phyloP scores from a whole-genome alignment of 2,797 vertebrate genomes.

The Spondyliosoma cantharus region DNA sequence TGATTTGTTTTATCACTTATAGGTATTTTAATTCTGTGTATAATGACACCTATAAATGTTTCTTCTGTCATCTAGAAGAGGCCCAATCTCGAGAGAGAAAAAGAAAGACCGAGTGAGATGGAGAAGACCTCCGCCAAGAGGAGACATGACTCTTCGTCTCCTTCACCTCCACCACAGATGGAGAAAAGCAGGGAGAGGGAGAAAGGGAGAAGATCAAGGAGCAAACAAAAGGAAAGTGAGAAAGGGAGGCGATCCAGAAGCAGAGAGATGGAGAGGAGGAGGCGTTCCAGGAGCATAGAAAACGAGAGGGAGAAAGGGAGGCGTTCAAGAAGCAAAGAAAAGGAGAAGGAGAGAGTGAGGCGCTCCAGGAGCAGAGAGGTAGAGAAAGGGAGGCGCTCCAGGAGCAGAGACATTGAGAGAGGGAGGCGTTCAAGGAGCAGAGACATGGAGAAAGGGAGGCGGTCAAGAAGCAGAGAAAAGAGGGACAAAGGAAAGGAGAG shows the following conservation, averaged over 20 bases:
- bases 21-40: neutral
- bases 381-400: constrained; percentile 25
- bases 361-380: constrained; percentile 49
- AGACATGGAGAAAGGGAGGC: constrained; percentile 32
- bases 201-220: constrained; percentile 31
- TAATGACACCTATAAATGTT: neutral
- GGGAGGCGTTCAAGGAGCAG: constrained; percentile 38
- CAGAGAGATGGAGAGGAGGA: constrained; percentile 17
- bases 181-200: constrained; percentile 60
- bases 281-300: constrained; percentile 29
- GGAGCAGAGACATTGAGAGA: constrained; percentile 40
- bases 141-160: constrained; percentile 76
- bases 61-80: constrained; percentile 65
- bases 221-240: constrained; percentile 20
- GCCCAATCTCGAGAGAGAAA: constrained; percentile 67
- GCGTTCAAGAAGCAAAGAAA: constrained; percentile 1
- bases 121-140: constrained; percentile 59
- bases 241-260: constrained; percentile 31
- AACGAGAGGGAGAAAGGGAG: constrained; percentile 24
- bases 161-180: constrained; percentile 69
- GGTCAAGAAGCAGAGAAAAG: constrained; percentile 45
- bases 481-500: constrained; percentile 54
- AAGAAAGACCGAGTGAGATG: constrained; percentile 39
- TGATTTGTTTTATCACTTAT: neutral
- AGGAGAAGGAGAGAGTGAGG: neutral